A percentile compares a stretch with the other conserved stretches of the same genome.
Conservation (phyloP, 1,140 invertebrate genomes). For the Brevipalpus yothersi region DNA sequence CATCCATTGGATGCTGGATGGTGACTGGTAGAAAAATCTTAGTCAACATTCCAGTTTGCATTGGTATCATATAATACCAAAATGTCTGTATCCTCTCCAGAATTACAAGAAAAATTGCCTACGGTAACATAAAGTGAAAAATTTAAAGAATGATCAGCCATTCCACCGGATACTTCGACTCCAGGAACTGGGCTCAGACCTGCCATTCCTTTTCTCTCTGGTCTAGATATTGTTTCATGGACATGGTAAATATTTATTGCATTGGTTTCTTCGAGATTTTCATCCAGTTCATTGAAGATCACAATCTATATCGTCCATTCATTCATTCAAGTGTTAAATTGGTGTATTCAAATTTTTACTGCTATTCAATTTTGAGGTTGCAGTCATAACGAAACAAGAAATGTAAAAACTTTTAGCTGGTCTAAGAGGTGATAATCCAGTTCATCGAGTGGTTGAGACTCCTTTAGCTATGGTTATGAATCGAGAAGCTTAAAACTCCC, state of each 20-base stretch:
- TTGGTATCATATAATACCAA: slow-evolving; percentile 56
- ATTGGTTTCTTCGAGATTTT: slow-evolving; percentile 39
- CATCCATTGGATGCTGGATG: no score
- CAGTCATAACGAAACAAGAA: not conserved
- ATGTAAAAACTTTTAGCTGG: slow-evolving; percentile 9
- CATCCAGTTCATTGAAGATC: no score
- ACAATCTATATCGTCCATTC: no score
- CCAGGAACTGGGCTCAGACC: not conserved
- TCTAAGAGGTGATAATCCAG: slow-evolving; percentile 8
- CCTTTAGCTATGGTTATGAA: slow-evolving; percentile 5
- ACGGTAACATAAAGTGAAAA: slow-evolving; percentile 26
- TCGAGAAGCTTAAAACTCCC: not conserved
- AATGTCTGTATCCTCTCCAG: slow-evolving; percentile 54
- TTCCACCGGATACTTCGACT: no score
- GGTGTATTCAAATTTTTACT: no score
- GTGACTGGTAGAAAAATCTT: no score
- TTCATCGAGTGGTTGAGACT: slow-evolving; percentile 3
- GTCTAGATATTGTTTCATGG: slow-evolving; percentile 40
- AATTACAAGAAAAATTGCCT: slow-evolving; percentile 40
- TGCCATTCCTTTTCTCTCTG: slow-evolving; percentile 23
- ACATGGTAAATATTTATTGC: slow-evolving; percentile 47
- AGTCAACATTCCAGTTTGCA: no score
- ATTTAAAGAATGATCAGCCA: not conserved
- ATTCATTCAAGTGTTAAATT: no score
- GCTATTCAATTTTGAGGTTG: no score